phyloP scores from a whole-genome alignment of 2,797 vertebrate species.

The Distichodus sexfasciatus region DNA sequence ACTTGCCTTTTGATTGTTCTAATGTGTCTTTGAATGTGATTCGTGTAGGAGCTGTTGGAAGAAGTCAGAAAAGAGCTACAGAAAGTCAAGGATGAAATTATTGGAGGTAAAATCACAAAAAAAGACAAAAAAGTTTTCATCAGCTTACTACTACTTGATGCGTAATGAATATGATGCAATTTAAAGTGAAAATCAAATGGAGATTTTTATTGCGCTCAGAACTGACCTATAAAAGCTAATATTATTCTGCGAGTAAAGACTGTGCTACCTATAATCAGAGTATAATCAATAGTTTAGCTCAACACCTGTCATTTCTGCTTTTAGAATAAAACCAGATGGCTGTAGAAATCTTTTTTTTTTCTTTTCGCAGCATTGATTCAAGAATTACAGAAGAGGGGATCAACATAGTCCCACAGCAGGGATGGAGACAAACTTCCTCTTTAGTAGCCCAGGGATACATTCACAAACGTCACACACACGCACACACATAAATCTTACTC shows the following conservation, averaged over 20 bases:
- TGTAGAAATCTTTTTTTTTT: not conserved
- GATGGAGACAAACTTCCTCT: conserved; percentile 58
- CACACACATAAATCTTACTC: not conserved
- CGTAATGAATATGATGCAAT: too few relatives aligned
- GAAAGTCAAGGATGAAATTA: conserved; percentile 93
- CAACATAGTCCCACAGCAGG: conserved; percentile 72
- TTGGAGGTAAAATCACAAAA: conserved; percentile 74
- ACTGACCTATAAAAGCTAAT: too few relatives aligned
- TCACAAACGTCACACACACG: conserved; percentile 12
- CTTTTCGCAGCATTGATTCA: conserved; percentile 78
- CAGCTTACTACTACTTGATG: too few relatives aligned
- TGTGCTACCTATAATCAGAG: too few relatives aligned
- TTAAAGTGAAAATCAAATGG: too few relatives aligned
- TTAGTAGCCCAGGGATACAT: conserved; percentile 61
- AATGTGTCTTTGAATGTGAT: conserved; percentile 6
- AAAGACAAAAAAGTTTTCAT: too few relatives aligned
- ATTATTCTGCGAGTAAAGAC: too few relatives aligned
- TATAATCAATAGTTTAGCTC: too few relatives aligned
- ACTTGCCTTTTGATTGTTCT: not conserved
- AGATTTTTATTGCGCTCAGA: not conserved
- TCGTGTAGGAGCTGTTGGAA: conserved; percentile 84
- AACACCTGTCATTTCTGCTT: not conserved
- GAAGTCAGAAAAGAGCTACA: conserved; percentile 89
- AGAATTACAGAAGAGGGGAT: conserved; percentile 84
- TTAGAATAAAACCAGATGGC: too few relatives aligned